Evolutionary conservation across 2,797 vertebrate species (phyloP).

Genomic region (Pelobates cultripes): DNA sequence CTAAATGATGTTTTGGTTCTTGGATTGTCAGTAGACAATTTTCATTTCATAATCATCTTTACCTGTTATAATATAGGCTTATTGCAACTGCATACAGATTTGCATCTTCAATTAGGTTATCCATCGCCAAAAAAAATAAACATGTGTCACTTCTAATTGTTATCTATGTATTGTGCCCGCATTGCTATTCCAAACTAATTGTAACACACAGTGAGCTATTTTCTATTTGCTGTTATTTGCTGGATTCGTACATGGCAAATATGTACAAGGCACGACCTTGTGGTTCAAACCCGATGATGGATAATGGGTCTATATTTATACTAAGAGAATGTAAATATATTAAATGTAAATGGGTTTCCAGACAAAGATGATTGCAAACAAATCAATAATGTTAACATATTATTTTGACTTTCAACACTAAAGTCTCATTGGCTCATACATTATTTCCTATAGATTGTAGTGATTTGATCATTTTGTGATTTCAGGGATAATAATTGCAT

Average conservation of each 20-base stretch:
- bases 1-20: conserved; percentile 14
- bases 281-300: neutral
- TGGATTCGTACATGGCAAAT: neutral
- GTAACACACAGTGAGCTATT: neutral
- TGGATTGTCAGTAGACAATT: conserved; percentile 20
- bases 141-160: conserved; percentile 28
- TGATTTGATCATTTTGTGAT: neutral
- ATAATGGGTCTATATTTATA: neutral
- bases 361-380: neutral
- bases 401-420: neutral
- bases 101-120: conserved; percentile 41
- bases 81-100: neutral
- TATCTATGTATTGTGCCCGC: neutral
- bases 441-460: neutral
- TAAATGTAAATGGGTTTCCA: neutral
- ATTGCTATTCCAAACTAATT: neutral
- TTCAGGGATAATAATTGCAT: neutral
- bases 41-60: conserved; percentile 36
- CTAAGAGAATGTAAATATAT: neutral
- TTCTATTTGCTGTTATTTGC: neutral
- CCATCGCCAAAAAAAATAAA: conserved; percentile 20
- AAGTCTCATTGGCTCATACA: neutral
- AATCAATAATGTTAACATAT: neutral
- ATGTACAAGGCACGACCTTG: conserved; percentile 9
- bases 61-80: conserved; percentile 11